A percentile compares a stretch with the other conserved stretches of the same genome.
Conservation (phyloP, 2,888 invertebrate species). For the Megalurothrips usitatus region DNA sequence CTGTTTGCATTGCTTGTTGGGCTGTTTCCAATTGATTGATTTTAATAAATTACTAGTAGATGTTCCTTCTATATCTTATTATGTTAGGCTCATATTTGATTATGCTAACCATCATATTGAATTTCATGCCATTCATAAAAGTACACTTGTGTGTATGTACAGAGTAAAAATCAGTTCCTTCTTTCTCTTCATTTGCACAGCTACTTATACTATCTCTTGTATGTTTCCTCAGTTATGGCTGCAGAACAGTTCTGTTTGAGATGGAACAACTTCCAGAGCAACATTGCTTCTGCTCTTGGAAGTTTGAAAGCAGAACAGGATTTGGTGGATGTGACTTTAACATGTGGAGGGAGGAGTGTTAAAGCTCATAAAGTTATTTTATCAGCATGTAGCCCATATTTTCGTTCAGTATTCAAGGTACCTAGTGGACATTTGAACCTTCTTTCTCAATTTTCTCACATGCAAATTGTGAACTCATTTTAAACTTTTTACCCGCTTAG, state of each 20-base stretch:
- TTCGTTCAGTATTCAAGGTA: conserved; percentile 68
- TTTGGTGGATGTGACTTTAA: conserved; percentile 67
- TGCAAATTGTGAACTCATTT: not conserved
- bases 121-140: too few species aligned
- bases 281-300: conserved; percentile 64
- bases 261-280: conserved; percentile 70
- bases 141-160: not conserved
- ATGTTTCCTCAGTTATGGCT: conserved; percentile 36
- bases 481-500: conserved; percentile 46
- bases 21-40: too few species aligned
- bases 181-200: not conserved
- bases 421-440: not conserved
- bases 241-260: conserved; percentile 66
- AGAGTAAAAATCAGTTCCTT: not conserved
- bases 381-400: conserved; percentile 71
- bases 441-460: not conserved
- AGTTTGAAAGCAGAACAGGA: conserved; percentile 64
- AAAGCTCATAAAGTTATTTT: conserved; percentile 71
- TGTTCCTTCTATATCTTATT: too few species aligned
- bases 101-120: too few species aligned
- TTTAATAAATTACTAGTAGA: too few species aligned
- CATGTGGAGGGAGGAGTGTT: conserved; percentile 66
- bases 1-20: too few species aligned
- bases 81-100: too few species aligned
- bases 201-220: not conserved